These are phyloP conservation scores for Papilio elwesi DNA, from an alignment of 2,888 invertebrate species.

Conservation along the genomic window DNA sequence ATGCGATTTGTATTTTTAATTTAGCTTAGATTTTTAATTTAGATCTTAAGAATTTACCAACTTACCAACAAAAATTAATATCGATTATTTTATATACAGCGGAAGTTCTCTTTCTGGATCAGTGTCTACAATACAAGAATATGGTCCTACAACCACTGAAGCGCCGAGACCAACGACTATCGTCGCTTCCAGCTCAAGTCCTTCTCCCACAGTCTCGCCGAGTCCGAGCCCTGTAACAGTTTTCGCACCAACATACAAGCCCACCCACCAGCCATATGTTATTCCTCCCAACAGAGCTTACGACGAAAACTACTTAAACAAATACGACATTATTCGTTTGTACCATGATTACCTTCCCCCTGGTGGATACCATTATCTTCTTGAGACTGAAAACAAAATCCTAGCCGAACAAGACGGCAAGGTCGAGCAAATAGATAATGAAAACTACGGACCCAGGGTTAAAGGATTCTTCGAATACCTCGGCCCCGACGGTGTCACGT, in stretches of 20 bases:
- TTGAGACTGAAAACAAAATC: conserved; percentile 79
- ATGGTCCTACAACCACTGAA: conserved; percentile 9
- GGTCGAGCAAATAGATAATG: conserved; percentile 65
- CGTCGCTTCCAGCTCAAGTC: conserved; percentile 35
- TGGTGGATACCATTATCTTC: conserved; percentile 77
- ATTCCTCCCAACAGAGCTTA: conserved; percentile 37
- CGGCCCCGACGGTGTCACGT: conserved; percentile 73
- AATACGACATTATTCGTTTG: conserved; percentile 74
- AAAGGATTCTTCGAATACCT: conserved; percentile 77
- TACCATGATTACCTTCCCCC: conserved; percentile 61
- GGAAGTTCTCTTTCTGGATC: conserved; percentile 2
- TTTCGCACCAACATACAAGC: conserved; percentile 24
- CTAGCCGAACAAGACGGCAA: conserved; percentile 75
- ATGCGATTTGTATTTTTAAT: too few relatives aligned
- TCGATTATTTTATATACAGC: conserved; percentile 13
- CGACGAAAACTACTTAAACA: conserved; percentile 65
- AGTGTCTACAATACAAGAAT: conserved; percentile 12
- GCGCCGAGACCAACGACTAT: conserved; percentile 21
- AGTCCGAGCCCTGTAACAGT: conserved; percentile 8
- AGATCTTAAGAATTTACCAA: too few relatives aligned
- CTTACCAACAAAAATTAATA: too few relatives aligned
- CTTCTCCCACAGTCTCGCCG: neutral
- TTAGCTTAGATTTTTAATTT: too few relatives aligned
- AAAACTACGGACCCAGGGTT: conserved; percentile 62
- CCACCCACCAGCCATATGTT: conserved; percentile 39